Evolutionary conservation across 2,888 invertebrate species (phyloP).

Genomic region (Thymelicus lineola): DNA sequence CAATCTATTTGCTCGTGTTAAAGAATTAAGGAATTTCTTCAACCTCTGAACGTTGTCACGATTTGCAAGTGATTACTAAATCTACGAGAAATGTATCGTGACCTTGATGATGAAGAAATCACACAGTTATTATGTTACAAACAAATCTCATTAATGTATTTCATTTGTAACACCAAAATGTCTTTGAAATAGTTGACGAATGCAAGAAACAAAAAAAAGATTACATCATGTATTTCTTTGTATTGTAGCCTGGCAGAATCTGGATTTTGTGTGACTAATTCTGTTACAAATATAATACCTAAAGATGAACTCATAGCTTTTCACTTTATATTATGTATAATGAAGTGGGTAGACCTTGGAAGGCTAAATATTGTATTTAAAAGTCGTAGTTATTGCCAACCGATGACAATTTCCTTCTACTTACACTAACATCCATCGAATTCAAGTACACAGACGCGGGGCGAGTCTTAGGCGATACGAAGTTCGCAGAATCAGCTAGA

Average conservation of each 20-base stretch:
- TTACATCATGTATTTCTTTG: not conserved
- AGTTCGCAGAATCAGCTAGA: no score
- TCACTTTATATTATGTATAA: no score
- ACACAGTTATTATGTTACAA: not conserved
- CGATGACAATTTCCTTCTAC: no score
- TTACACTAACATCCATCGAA: no score
- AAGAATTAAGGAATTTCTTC: constrained; percentile 24
- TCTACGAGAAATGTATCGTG: constrained; percentile 16
- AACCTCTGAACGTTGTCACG: constrained; percentile 19
- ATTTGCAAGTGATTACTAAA: constrained; percentile 21
- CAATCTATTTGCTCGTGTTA: constrained; percentile 15
- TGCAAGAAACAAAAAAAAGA: not conserved
- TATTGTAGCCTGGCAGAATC: not conserved
- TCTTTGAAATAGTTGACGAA: not conserved
- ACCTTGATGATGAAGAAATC: constrained; percentile 23
- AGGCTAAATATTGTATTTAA: no score
- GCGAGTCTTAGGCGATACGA: no score
- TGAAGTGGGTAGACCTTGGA: no score
- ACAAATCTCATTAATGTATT: constrained; percentile 8
- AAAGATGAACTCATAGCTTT: no score
- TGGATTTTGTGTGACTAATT: not conserved
- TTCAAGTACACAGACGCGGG: no score
- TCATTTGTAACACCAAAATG: not conserved
- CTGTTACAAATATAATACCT: not conserved
- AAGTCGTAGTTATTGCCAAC: no score